These are phyloP conservation scores for Chelidonichthys spinosus DNA, from an alignment of 2,797 vertebrate genomes.

Conservation along the genomic window DNA sequence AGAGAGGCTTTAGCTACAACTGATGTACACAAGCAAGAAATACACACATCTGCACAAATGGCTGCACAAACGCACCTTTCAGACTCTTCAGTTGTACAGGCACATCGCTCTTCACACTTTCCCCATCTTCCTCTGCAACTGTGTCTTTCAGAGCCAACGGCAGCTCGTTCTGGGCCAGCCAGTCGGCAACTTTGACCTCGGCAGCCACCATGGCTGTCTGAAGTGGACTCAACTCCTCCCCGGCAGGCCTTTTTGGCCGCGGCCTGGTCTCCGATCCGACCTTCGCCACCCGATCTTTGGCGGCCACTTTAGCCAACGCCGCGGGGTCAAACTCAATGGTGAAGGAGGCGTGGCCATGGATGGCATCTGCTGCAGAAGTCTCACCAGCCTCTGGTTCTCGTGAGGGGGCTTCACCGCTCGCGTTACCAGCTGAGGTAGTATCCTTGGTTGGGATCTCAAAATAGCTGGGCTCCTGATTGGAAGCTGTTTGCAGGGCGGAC, in stretches of 20 bases:
- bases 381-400: conserved; percentile 85
- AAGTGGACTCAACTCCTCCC: conserved; percentile 92
- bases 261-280: conserved; percentile 89
- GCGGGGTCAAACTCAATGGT: conserved; percentile 95
- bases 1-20: not conserved
- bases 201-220: conserved; percentile 96
- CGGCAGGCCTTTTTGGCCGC: conserved; percentile 86
- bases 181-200: conserved; percentile 96
- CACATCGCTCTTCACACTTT: conserved; percentile 96
- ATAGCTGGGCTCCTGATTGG: conserved; percentile 93
- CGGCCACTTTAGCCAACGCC: conserved; percentile 89
- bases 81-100: conserved; percentile 94
- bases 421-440: conserved; percentile 77
- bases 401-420: conserved; percentile 84
- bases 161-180: conserved; percentile 97
- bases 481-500: conserved; percentile 79
- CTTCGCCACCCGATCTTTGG: conserved; percentile 92
- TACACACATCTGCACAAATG: not conserved
- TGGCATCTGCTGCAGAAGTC: conserved; percentile 72
- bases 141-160: conserved; percentile 92
- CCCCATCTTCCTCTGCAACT: conserved; percentile 90
- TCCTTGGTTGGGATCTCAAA: conserved; percentile 97
- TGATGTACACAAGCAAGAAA: not conserved
- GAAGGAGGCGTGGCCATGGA: conserved; percentile 92
- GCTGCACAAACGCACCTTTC: conserved; percentile 85